Evolutionary conservation across 2,888 invertebrate genomes (phyloP).

Genomic region (Drosophila seclusa): DNA sequence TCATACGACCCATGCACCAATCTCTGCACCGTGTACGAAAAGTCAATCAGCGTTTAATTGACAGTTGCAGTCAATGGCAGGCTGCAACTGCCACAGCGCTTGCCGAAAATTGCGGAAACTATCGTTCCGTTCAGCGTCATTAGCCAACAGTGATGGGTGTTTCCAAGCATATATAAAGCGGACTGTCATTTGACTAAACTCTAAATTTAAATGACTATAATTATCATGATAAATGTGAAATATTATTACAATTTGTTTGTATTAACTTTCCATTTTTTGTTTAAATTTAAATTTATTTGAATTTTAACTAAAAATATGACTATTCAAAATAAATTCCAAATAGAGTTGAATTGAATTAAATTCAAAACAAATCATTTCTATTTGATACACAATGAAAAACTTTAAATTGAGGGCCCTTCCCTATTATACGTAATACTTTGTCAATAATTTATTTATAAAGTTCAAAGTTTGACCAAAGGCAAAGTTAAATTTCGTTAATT

Average conservation of each 20-base stretch:
- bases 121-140: conserved; percentile 17
- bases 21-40: conserved; percentile 50
- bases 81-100: conserved; percentile 16
- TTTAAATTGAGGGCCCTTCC: not conserved
- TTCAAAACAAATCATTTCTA: not conserved
- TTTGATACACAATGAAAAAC: not conserved
- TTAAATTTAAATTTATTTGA: not conserved
- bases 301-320: not conserved
- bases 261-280: not conserved
- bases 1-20: conserved; percentile 70
- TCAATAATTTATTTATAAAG: not conserved
- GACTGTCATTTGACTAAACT: not conserved
- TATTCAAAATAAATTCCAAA: not conserved
- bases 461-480: not conserved
- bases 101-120: conserved; percentile 18
- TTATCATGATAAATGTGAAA: not conserved
- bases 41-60: conserved; percentile 78
- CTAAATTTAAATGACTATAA: no score
- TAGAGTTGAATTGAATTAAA: not conserved
- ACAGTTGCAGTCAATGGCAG: conserved; percentile 69
- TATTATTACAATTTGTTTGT: not conserved
- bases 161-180: not conserved
- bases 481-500: not conserved
- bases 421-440: not conserved
- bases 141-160: conserved; percentile 40